phyloP scores from a whole-genome alignment of 2,797 vertebrate genomes.

The Tragelaphus oryx region DNA sequence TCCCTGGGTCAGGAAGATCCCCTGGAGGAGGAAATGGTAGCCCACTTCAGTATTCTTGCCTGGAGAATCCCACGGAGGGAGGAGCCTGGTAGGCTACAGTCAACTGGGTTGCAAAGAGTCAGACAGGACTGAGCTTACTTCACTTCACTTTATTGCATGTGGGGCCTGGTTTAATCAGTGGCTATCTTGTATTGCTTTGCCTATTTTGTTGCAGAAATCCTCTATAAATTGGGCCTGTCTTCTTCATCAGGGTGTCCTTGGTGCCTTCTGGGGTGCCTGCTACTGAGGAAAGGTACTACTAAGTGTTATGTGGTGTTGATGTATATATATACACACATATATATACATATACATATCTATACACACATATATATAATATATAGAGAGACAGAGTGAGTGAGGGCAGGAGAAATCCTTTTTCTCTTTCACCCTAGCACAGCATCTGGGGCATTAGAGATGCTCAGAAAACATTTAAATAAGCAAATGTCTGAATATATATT shows the following conservation, averaged over 20 bases:
- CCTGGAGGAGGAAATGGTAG: too few relatives aligned
- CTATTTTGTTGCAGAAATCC: background rate
- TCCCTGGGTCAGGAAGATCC: too few relatives aligned
- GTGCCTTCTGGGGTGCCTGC: too few relatives aligned
- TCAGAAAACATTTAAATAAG: background rate
- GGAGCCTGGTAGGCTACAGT: too few relatives aligned
- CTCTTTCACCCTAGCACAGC: background rate
- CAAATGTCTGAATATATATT: background rate
- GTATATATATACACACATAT: rapidly evolving
- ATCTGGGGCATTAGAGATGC: too few relatives aligned
- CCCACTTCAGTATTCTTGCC: too few relatives aligned
- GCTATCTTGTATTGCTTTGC: background rate
- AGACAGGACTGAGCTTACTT: too few relatives aligned
- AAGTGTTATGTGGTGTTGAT: background rate
- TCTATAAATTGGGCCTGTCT: background rate
- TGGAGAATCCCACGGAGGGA: too few relatives aligned
- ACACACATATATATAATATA: background rate
- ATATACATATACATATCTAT: background rate
- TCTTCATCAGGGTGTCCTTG: background rate
- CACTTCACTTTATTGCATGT: too few relatives aligned
- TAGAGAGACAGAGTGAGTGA: background rate
- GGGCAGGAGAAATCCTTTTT: background rate
- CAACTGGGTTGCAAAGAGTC: too few relatives aligned
- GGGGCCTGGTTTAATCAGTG: background rate
- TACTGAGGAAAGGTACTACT: background rate